Conservation (phyloP, 2,113 vertebrate species). For the Peromyscus californicus region DNA sequence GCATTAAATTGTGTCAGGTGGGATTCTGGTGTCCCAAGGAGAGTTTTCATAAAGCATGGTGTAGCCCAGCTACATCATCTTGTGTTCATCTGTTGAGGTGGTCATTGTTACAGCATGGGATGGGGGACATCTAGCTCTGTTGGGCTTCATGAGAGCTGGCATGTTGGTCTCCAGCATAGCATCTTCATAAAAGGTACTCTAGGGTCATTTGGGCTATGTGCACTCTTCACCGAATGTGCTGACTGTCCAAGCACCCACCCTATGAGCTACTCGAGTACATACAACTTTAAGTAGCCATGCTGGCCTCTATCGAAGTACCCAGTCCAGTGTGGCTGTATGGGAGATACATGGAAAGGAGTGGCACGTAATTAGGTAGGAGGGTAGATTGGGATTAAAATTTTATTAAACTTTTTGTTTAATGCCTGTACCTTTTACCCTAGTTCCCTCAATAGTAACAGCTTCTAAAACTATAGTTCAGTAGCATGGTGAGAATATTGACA, state of each 20-base stretch:
- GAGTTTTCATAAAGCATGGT: neutral
- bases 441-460: neutral
- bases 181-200: neutral
- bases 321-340: neutral
- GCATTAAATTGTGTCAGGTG: too few relatives aligned
- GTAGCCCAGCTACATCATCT: neutral
- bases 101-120: neutral
- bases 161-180: neutral
- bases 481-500: neutral
- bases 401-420: neutral
- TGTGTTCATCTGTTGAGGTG: neutral
- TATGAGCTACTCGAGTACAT: neutral
- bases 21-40: neutral
- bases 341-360: neutral
- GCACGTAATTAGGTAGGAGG: neutral
- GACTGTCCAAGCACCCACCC: neutral
- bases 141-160: neutral
- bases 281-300: neutral
- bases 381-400: neutral
- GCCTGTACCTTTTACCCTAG: neutral
- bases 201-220: neutral
- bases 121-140: neutral
- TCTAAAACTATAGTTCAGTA: neutral
- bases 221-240: neutral
- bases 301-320: neutral